A percentile compares a stretch with the other conserved stretches of the same genome.
phyloP scores from a whole-genome alignment of 2,797 vertebrate species.

The Lepilemur ruficaudatus region DNA sequence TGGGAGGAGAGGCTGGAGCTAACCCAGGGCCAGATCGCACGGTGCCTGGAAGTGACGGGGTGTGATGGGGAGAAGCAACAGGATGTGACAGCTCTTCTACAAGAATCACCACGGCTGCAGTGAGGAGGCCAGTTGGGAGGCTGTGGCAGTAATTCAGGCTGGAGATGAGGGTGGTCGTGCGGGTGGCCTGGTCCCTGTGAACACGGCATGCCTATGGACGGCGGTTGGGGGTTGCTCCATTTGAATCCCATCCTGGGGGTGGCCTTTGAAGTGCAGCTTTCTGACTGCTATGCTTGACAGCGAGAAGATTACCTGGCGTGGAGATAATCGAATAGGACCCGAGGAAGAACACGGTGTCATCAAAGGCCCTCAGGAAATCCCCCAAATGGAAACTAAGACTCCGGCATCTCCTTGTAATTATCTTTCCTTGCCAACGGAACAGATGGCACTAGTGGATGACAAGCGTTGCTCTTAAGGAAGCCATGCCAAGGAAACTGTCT shows the following conservation, averaged over 20 bases:
- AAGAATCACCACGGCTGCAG: background rate
- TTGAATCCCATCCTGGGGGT: background rate
- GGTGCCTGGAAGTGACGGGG: background rate
- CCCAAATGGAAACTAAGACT: background rate
- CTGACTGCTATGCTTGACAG: background rate
- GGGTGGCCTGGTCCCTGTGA: background rate
- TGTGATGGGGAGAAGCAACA: background rate
- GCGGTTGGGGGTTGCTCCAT: background rate
- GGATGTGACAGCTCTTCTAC: background rate
- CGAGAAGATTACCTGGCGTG: background rate
- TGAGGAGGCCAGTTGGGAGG: background rate
- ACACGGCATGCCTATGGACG: background rate
- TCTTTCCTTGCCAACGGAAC: background rate
- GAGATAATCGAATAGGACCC: background rate
- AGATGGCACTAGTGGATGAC: background rate
- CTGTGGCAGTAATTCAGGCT: background rate
- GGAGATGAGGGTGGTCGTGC: background rate
- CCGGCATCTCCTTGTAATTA: background rate
- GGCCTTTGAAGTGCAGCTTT: background rate
- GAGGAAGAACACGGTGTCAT: background rate
- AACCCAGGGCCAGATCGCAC: background rate
- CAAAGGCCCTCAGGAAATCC: background rate
- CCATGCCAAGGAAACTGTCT: background rate
- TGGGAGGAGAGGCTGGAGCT: background rate
- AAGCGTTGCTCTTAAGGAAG: background rate